Conservation (phyloP, 1,140 invertebrate genomes). For the Phymorhynchus buccinoides region DNA sequence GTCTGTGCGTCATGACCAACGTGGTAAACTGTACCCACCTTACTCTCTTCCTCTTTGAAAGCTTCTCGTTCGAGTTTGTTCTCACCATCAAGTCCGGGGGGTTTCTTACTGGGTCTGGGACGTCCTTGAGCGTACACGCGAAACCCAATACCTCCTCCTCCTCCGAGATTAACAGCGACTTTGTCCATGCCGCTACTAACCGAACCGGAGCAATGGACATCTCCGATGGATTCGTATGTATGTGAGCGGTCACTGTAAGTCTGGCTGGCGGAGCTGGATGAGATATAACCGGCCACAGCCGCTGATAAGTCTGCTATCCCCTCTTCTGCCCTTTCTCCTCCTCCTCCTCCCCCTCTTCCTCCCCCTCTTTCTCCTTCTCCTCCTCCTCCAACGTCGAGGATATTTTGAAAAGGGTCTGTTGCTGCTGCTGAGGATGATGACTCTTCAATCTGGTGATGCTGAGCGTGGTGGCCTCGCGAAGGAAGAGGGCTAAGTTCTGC, state of each 20-base stretch:
- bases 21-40: conserved; percentile 13
- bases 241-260: conserved; percentile 45
- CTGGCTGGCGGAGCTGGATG: conserved; percentile 43
- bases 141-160: neutral
- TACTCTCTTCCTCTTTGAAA: no score
- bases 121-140: conserved; percentile 10
- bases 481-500: no score
- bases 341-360: neutral
- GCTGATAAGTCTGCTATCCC: no score
- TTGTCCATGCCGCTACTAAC: conserved; percentile 13
- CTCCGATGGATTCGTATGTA: conserved; percentile 48
- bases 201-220: conserved; percentile 34
- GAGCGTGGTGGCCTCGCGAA: neutral
- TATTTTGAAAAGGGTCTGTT: conserved; percentile 1
- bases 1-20: conserved; percentile 39
- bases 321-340: neutral
- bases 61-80: no score
- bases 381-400: conserved; percentile 36
- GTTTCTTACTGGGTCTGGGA: neutral
- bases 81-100: neutral
- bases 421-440: neutral
- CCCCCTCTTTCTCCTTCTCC: neutral
- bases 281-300: neutral
- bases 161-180: neutral
- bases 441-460: neutral